phyloP scores from a whole-genome alignment of 2,113 vertebrate species.

The Nycticorax nycticorax region DNA sequence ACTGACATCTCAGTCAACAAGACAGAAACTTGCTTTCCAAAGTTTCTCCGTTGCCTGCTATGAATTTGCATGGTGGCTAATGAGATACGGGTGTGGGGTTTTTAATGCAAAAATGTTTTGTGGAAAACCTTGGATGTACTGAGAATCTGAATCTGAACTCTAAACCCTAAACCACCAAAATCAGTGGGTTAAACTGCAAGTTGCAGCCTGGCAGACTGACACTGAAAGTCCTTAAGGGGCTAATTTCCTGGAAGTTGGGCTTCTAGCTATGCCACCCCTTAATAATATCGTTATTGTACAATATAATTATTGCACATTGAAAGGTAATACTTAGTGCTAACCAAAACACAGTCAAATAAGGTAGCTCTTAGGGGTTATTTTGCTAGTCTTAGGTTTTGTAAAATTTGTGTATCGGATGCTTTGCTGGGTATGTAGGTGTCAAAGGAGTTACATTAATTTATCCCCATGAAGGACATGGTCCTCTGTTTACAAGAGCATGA shows the following conservation, averaged over 20 bases:
- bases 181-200: not conserved
- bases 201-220: not conserved
- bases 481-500: not conserved
- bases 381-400: not conserved
- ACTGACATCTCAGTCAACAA: not conserved
- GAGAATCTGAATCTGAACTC: not conserved
- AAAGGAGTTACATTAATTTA: not conserved
- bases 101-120: not conserved
- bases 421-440: not conserved
- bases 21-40: not conserved
- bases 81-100: rapidly evolving
- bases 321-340: not conserved
- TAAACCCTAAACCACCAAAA: not conserved
- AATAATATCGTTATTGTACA: not conserved
- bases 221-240: not conserved
- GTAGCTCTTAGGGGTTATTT: not conserved
- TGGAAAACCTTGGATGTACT: not conserved
- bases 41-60: not conserved
- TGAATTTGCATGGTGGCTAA: not conserved
- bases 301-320: not conserved
- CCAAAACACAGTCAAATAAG: not conserved
- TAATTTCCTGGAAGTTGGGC: not conserved
- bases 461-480: not conserved
- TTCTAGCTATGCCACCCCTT: not conserved
- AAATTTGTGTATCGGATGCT: not conserved